These are phyloP conservation scores for Scrobipalpa atriplicella DNA, from an alignment of 2,888 invertebrate species.

Conservation along the genomic window DNA sequence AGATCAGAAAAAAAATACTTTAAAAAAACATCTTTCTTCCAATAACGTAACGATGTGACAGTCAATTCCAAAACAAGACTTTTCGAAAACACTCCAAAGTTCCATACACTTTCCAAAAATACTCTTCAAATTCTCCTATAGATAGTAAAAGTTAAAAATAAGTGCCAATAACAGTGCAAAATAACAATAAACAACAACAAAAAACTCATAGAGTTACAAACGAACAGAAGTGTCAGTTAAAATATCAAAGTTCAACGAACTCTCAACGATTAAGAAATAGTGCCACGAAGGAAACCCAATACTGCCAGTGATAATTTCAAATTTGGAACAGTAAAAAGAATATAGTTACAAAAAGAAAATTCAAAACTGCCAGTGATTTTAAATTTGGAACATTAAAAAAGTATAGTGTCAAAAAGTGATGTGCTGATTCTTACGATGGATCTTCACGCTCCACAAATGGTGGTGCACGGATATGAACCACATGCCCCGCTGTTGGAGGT, in stretches of 20 bases:
- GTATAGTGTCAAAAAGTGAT: slow-evolving; percentile 39
- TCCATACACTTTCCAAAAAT: slow-evolving; percentile 48
- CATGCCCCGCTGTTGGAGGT: slow-evolving; percentile 75
- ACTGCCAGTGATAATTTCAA: slow-evolving; percentile 33
- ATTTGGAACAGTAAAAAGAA: slow-evolving; percentile 26
- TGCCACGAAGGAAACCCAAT: slow-evolving; percentile 41
- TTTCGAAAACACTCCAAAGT: slow-evolving; percentile 38
- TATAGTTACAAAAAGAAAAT: slow-evolving; percentile 12
- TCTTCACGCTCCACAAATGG: slow-evolving; percentile 73
- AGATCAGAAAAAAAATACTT: slow-evolving; percentile 66
- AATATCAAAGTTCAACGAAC: slow-evolving; percentile 44
- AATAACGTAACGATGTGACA: slow-evolving; percentile 56
- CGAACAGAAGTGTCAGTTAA: slow-evolving; percentile 41
- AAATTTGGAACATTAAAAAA: background rate
- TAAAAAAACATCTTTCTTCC: slow-evolving; percentile 42
- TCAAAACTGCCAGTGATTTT: slow-evolving; percentile 2
- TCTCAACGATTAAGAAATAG: slow-evolving; percentile 50
- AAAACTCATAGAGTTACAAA: slow-evolving; percentile 39
- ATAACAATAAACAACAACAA: slow-evolving; percentile 36
- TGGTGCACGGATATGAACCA: slow-evolving; percentile 76
- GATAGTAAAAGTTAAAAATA: slow-evolving; percentile 41
- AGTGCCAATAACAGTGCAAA: slow-evolving; percentile 61
- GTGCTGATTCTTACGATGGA: slow-evolving; percentile 60
- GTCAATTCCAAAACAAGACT: slow-evolving; percentile 38
- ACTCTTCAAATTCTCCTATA: slow-evolving; percentile 60